Base-by-base conservation (phyloP, 2,888 invertebrate genomes). In the Metellina segmentata region DNA sequence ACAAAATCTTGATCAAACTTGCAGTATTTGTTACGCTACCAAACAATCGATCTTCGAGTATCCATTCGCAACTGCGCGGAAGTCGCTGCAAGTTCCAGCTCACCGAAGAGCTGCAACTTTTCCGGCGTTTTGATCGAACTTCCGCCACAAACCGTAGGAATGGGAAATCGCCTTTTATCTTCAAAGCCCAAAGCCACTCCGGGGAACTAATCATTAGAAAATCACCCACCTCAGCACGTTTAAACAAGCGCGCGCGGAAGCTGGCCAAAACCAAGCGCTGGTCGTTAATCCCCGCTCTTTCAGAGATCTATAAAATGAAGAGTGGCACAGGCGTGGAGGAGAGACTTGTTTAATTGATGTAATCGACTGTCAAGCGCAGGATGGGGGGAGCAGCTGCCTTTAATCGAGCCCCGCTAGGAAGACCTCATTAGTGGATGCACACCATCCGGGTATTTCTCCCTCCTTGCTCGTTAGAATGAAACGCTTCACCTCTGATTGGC, bases 281-380 rank as follows among this genome's bases (percentile, higher is more conserved):
- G 86, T 86, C 86, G 78, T 86, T 86, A 78, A 70, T 78, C 70
- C 69, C 51, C 70, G 71, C 78, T 78, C 78, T 70, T 71, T 86
- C 69, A 49, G 51, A 53, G 74, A 81, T 79, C 79, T 81, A 81
- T 81, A 81, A 88, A 75, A 88, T 61, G 88, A 88, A 70, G 77
- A 75, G 70, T 49, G 52, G 71, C 51, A 70, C 34, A 69, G 34
- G 72, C 51, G 81, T 52, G 71, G 13, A 71, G 82, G 77, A 77
- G 81, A 74, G 82, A 82, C 82, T 82, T 82, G 77, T 89, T 82
- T 89, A 82, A 89, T 89, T 89, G 89, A 89, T 89, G 89, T 89
- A 89, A 89, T 89, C 75, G 89, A 89, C 89, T 89, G 89, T 89
- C 89, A 89, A 78, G 89, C 52, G 53, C 89, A 89, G 89, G 82